Conservation (phyloP, 2,888 invertebrate species). For the Drosophila stalkeri region DNA sequence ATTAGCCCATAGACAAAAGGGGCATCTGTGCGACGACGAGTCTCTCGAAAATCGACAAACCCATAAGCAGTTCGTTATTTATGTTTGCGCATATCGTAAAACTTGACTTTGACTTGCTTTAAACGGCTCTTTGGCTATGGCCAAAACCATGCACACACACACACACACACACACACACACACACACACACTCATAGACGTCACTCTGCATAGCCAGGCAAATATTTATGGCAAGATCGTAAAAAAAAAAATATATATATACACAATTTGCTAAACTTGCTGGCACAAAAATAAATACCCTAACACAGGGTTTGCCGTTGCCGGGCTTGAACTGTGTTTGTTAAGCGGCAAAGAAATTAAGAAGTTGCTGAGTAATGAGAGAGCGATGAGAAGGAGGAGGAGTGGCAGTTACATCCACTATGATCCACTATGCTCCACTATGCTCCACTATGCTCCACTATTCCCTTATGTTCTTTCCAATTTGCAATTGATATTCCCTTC, state of each 20-base stretch:
- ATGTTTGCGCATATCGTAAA: constrained; percentile 62
- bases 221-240: constrained; percentile 45
- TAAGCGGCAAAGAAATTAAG: too few species aligned
- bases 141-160: constrained; percentile 31
- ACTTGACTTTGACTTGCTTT: constrained; percentile 76
- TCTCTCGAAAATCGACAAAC: constrained; percentile 26
- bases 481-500: too few species aligned
- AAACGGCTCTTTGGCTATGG: constrained; percentile 51
- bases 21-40: constrained; percentile 23
- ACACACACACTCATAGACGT: constrained; percentile 26
- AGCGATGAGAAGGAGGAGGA: too few species aligned
- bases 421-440: too few species aligned
- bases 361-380: too few species aligned
- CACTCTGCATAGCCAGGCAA: constrained; percentile 19
- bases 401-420: too few species aligned
- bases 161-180: constrained; percentile 13
- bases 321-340: too few species aligned
- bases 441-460: too few species aligned
- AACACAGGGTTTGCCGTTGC: not conserved
- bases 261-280: constrained; percentile 14
- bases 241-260: constrained; percentile 18
- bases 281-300: constrained; percentile 25
- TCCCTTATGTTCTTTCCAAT: too few species aligned
- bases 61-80: constrained; percentile 72
- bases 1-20: constrained; percentile 51